A percentile compares a stretch with the other conserved stretches of the same genome.
Conservation (phyloP, 2,113 vertebrate species). For the Passer domesticus region DNA sequence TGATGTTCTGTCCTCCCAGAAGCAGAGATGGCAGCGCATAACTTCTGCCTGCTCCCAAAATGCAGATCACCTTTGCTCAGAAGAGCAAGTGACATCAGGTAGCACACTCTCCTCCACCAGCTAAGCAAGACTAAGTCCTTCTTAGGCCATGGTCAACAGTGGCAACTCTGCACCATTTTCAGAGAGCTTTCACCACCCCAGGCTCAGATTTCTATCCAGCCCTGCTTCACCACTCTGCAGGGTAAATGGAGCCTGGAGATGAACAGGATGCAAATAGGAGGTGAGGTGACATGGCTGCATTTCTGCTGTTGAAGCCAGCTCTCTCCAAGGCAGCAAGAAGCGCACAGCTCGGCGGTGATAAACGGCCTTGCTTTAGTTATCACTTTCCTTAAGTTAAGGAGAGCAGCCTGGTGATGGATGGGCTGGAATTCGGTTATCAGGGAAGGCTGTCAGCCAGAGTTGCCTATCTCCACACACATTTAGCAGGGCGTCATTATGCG, state of each 20-base stretch:
- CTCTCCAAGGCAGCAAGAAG: constrained; percentile 57
- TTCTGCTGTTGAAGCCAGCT: constrained; percentile 17
- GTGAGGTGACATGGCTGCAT: constrained; percentile 56
- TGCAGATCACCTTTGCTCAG: not conserved
- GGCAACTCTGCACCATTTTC: not conserved
- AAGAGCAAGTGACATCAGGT: not conserved
- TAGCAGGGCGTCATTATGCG: constrained; percentile 80
- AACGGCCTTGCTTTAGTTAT: constrained; percentile 77
- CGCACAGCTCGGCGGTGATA: constrained; percentile 73
- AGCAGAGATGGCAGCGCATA: accelerated
- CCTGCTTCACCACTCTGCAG: not conserved
- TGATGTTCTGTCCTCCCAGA: not conserved
- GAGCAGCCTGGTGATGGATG: constrained; percentile 80
- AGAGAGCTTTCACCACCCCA: not conserved
- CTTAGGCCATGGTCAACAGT: not conserved
- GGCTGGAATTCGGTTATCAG: constrained; percentile 80
- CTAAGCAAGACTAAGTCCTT: not conserved
- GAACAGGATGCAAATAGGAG: not conserved
- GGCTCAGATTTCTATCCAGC: not conserved
- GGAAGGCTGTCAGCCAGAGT: constrained; percentile 81
- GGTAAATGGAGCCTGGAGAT: constrained; percentile 22
- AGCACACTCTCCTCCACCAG: not conserved
- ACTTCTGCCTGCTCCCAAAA: not conserved
- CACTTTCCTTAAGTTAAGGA: constrained; percentile 81
- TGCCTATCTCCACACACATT: constrained; percentile 82